Conservation (phyloP, 2,888 invertebrate genomes). For the Campaea margaritaria region DNA sequence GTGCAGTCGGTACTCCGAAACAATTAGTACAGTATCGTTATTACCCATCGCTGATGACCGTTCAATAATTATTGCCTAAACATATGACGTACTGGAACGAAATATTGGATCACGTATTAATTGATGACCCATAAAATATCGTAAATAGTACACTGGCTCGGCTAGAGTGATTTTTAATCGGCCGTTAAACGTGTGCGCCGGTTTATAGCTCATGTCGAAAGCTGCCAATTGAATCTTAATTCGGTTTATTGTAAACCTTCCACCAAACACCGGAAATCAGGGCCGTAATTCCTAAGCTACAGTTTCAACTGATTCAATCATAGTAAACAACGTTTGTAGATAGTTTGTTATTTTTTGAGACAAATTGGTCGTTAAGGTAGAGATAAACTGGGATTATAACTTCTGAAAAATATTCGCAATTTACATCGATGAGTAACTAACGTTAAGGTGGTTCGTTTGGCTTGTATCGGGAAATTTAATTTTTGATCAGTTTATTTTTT, state of each 20-base stretch:
- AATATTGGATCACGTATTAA: conserved; percentile 53
- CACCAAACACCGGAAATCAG: conserved; percentile 34
- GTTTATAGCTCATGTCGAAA: conserved; percentile 49
- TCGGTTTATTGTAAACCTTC: conserved; percentile 40
- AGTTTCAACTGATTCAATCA: conserved; percentile 28
- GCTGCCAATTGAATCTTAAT: conserved; percentile 41
- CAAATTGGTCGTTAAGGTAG: conserved; percentile 28
- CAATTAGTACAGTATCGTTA: conserved; percentile 31
- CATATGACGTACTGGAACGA: conserved; percentile 39
- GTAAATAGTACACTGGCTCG: conserved; percentile 51
- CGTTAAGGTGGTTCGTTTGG: neutral
- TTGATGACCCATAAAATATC: conserved; percentile 60
- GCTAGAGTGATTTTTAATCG: conserved; percentile 63
- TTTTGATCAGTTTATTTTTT: too few species aligned
- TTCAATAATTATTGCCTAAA: conserved; percentile 41
- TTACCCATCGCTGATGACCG: conserved; percentile 36
- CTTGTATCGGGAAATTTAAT: too few species aligned
- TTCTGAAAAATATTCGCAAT: conserved; percentile 18
- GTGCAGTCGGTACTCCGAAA: conserved; percentile 12
- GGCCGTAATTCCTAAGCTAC: conserved; percentile 26
- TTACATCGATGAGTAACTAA: conserved; percentile 20
- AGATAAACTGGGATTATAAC: conserved; percentile 21
- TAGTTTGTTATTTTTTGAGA: conserved; percentile 28
- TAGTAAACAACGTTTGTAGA: conserved; percentile 30
- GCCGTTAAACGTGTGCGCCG: conserved; percentile 54